Evolutionary conservation across 2,797 vertebrate species (phyloP), one percentile per base, ranked within the genome.

Genomic region (Coendou prehensilis): DNA sequence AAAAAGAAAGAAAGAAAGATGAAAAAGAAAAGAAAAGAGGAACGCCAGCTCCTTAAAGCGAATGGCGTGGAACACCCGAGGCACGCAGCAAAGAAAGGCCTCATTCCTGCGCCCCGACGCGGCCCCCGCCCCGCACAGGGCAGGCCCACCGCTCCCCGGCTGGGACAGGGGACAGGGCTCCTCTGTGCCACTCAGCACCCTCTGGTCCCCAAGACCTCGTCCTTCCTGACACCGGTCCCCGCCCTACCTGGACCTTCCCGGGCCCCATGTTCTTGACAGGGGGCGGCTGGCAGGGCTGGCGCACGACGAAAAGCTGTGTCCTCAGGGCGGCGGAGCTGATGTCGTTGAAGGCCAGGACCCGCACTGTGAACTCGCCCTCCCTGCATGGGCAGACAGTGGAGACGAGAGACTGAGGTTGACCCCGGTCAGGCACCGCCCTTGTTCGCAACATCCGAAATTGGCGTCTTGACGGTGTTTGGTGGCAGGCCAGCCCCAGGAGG

Each of bases 191-290:
- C 26, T 3, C 73, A 3, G 9, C 41, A 14, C 47, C 33, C 20
- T 20, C 5, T 59, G 83, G 4, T 13, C 26, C 26, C 26, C 9
- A 11, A 63, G 61, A 26, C 79, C 64, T 54, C n/a, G 22, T 37
- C n/a, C 61, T 61, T 5, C 14, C 17, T 17, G 4, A 37, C 45
- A 47, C n/a, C 0, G 30, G 15, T 20, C 14, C 14, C 52, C 0
- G 33, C 20, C 92, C 17, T 98, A 99, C 99, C 99, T 99, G 98
- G 28, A 99, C 94, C 96, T 97, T 98, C 15, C 78, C 82, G 2
- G 99, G 99, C 13, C 99, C 99, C 99, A 99, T 98, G 97, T 99
- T 99, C 98, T 99, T 99, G 56, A 99, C 99, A 0, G 98, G 98
- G 28, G 99, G 99, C 67, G 99, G 99, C 57, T 98, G 98, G 97